phyloP scores from a whole-genome alignment of 1,140 invertebrate species.

The Drosophila oshimai region DNA sequence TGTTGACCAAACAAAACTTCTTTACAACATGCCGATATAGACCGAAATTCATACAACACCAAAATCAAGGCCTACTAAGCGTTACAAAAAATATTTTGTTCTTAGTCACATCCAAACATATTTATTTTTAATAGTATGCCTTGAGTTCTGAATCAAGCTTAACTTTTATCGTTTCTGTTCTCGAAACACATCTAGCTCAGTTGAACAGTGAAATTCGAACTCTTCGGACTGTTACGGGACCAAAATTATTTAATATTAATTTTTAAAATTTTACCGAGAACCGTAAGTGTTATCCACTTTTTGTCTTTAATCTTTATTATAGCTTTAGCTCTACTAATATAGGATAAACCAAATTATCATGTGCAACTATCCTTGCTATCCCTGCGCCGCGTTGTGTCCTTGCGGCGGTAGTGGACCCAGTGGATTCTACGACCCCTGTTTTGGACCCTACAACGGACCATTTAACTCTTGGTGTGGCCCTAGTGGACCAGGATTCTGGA shows the following conservation, averaged over 20 bases:
- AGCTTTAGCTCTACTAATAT: not conserved
- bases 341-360: conserved; percentile 3
- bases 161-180: not conserved
- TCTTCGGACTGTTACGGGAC: conserved; percentile 20
- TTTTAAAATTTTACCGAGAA: not conserved
- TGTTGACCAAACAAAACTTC: not conserved
- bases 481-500: conserved; percentile 36
- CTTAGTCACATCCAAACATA: no score
- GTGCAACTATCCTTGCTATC: conserved; percentile 53
- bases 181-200: not conserved
- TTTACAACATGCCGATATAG: not conserved
- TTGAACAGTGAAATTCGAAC: conserved; percentile 10
- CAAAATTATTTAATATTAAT: not conserved
- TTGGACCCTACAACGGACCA: conserved; percentile 36
- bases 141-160: not conserved
- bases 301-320: not conserved
- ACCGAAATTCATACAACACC: no score
- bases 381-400: conserved; percentile 30
- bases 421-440: conserved; percentile 50
- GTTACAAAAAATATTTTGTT: no score
- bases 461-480: conserved; percentile 47
- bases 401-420: conserved; percentile 41
- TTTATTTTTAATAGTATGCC: not conserved
- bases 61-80: no score
- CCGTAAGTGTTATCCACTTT: not conserved